Conservation (phyloP, 2,797 vertebrate species). For the Tapirus indicus region DNA sequence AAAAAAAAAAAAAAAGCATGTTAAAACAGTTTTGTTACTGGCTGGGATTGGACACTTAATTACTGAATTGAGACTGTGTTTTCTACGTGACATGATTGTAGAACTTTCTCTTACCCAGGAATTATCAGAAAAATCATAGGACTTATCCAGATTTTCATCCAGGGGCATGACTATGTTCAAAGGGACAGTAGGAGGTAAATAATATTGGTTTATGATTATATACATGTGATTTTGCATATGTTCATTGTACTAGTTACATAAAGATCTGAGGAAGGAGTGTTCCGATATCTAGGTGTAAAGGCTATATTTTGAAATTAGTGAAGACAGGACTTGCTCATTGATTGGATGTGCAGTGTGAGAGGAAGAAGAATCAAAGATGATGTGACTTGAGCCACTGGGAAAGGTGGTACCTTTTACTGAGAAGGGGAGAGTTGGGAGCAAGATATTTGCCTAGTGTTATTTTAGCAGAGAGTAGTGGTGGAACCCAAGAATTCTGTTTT, state of each 20-base stretch:
- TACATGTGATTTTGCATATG: accelerated
- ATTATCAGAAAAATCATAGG: too few species aligned
- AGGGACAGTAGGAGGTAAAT: background rate
- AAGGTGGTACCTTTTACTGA: background rate
- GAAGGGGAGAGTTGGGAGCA: background rate
- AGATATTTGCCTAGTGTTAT: too few species aligned
- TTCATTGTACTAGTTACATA: accelerated
- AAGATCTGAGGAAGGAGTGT: background rate
- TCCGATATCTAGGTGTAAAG: accelerated
- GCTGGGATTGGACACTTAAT: background rate
- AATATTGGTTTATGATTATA: accelerated
- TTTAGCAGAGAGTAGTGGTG: background rate
- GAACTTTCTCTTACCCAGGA: background rate
- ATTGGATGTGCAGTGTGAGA: background rate
- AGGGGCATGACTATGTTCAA: accelerated
- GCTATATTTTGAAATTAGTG: background rate
- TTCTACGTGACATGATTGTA: background rate
- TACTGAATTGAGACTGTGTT: background rate
- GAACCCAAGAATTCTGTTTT: background rate
- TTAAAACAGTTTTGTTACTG: background rate
- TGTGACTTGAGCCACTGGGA: background rate
- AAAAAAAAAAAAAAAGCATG: too few species aligned
- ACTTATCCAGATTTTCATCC: background rate
- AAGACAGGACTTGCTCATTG: accelerated
- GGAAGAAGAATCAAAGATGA: background rate